These are phyloP conservation scores for Rhyzopertha dominica DNA, from an alignment of 1,140 invertebrate genomes.

Conservation along the genomic window DNA sequence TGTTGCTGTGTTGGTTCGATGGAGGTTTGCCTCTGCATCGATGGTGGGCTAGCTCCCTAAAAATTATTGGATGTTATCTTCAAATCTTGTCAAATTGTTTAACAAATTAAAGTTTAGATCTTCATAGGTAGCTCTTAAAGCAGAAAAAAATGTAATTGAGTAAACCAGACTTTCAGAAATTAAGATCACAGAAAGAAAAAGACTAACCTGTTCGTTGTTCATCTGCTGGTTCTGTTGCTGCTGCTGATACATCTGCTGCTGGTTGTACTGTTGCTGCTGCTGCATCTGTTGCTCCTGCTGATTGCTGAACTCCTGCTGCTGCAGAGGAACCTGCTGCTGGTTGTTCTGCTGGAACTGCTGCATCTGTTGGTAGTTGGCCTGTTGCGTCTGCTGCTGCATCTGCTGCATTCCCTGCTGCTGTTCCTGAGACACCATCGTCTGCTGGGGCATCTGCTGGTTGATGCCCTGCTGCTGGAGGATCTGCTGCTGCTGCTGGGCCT, in stretches of 20 bases:
- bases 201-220: too few relatives aligned
- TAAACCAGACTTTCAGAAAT: too few relatives aligned
- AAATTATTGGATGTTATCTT: conserved; percentile 8
- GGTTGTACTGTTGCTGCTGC: conserved; percentile 37
- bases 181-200: too few relatives aligned
- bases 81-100: too few relatives aligned
- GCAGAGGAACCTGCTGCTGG: conserved; percentile 42
- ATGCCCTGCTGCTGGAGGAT: conserved; percentile 24
- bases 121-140: too few relatives aligned
- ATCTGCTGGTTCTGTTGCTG: conserved; percentile 38
- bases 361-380: conserved; percentile 32
- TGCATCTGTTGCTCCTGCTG: conserved; percentile 28
- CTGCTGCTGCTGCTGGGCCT: conserved; percentile 46
- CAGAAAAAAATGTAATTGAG: too few relatives aligned
- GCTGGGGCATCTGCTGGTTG: conserved; percentile 34
- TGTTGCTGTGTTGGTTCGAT: conserved; percentile 38
- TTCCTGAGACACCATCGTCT: conserved; percentile 34
- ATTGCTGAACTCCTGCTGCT: conserved; percentile 27
- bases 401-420: conserved; percentile 40
- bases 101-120: too few relatives aligned
- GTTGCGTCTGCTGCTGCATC: conserved; percentile 43
- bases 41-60: conserved; percentile 14
- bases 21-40: conserved; percentile 32
- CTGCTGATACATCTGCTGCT: conserved; percentile 40
- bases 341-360: conserved; percentile 43